Evolutionary conservation across 2,888 invertebrate genomes (phyloP).

Genomic region (Maniola hyperantus): DNA sequence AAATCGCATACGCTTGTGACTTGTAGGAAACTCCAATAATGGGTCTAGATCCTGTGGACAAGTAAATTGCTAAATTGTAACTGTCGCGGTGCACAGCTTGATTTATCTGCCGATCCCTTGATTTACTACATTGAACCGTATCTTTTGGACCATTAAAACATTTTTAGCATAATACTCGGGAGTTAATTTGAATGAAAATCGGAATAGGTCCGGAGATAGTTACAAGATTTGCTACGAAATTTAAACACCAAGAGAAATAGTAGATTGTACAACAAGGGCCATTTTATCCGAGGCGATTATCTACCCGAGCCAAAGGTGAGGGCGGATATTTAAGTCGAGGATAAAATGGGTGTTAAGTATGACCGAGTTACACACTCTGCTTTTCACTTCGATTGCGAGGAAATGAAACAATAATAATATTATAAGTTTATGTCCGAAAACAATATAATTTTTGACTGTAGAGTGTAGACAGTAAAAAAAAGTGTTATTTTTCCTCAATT

Average conservation of each 20-base stretch:
- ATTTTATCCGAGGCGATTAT: too few species aligned
- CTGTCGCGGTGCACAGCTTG: conserved; percentile 62
- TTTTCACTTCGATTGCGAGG: too few species aligned
- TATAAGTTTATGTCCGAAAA: too few species aligned
- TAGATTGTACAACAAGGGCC: too few species aligned
- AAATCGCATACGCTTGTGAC: conserved; percentile 31
- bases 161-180: conserved; percentile 31
- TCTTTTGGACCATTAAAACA: conserved; percentile 36
- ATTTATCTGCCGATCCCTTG: conserved; percentile 51
- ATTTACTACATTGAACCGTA: conserved; percentile 43
- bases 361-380: too few species aligned
- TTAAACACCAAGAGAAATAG: not conserved
- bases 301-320: too few species aligned
- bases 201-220: conserved; percentile 60
- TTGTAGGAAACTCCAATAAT: conserved; percentile 50
- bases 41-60: conserved; percentile 69
- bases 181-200: conserved; percentile 50
- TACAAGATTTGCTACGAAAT: conserved; percentile 36
- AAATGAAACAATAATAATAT: too few species aligned
- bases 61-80: conserved; percentile 72
- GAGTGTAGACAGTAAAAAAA: not conserved
- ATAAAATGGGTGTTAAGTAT: too few species aligned
- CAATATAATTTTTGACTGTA: not conserved
- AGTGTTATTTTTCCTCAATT: too few species aligned
- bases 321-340: too few species aligned